Evolutionary conservation across 53 echinoderm and acorn worm genomes (phyloP).

Genomic region (Actinopyga echinites): DNA sequence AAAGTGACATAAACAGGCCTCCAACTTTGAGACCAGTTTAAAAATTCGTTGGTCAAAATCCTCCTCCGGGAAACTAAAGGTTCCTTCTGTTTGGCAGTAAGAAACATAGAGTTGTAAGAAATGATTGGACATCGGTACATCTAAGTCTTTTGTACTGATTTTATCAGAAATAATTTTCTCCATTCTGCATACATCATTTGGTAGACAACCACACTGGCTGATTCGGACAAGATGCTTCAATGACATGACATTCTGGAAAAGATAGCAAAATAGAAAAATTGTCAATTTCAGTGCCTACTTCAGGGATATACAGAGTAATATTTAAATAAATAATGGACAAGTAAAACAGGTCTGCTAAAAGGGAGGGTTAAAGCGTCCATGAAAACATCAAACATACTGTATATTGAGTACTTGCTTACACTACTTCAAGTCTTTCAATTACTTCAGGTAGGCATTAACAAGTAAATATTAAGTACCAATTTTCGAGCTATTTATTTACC

Average conservation of each 20-base stretch:
- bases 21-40: conserved; percentile 69
- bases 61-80: conserved; percentile 51
- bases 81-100: conserved; percentile 70
- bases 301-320: no score
- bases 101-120: conserved; percentile 88
- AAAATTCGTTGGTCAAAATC: conserved; percentile 63
- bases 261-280: background rate
- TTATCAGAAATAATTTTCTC: conserved; percentile 73
- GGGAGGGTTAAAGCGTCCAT: no score
- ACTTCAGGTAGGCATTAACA: no score
- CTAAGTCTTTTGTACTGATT: conserved; percentile 57
- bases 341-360: no score
- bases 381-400: no score
- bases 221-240: conserved; percentile 83
- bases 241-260: conserved; percentile 48
- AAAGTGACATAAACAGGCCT: conserved; percentile 87
- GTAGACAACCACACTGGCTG: conserved; percentile 86
- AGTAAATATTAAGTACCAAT: no score
- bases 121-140: conserved; percentile 73
- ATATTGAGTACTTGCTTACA: no score
- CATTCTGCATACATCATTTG: conserved; percentile 83
- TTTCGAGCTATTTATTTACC: no score
- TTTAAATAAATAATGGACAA: no score
- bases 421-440: no score
- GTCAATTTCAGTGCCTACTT: no score